These are phyloP conservation scores for Crax fasciolata DNA, from an alignment of 2,797 vertebrate species.

Conservation along the genomic window DNA sequence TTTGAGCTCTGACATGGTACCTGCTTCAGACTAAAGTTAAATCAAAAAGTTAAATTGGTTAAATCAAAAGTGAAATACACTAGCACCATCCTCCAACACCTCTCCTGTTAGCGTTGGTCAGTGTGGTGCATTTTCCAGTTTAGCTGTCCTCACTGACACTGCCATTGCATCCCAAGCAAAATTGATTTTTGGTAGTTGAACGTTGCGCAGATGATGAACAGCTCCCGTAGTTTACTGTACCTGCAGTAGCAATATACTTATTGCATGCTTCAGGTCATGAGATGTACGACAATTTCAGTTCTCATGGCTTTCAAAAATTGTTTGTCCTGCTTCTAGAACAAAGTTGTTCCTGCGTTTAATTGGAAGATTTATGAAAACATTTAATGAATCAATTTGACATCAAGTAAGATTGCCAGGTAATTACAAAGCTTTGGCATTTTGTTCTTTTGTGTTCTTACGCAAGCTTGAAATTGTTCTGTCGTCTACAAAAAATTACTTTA, in stretches of 20 bases:
- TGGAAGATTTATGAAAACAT: neutral
- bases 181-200: neutral
- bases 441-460: neutral
- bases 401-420: slow-evolving; percentile 10
- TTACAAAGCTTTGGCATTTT: slow-evolving; percentile 21
- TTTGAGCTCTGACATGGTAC: neutral
- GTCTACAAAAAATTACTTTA: neutral
- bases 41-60: neutral
- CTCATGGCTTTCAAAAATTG: neutral
- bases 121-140: neutral
- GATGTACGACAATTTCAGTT: neutral
- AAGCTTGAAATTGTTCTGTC: slow-evolving; percentile 10
- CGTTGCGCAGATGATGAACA: neutral
- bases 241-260: neutral
- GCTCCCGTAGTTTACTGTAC: neutral
- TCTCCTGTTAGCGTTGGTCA: neutral
- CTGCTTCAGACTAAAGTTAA: neutral
- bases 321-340: neutral
- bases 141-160: neutral
- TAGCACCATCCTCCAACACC: neutral
- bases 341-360: neutral
- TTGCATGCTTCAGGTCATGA: neutral
- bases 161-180: neutral
- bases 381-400: neutral
- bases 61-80: neutral